Base-by-base conservation (phyloP, 1,140 invertebrate genomes). In the Macrosteles quadrilineatus region DNA sequence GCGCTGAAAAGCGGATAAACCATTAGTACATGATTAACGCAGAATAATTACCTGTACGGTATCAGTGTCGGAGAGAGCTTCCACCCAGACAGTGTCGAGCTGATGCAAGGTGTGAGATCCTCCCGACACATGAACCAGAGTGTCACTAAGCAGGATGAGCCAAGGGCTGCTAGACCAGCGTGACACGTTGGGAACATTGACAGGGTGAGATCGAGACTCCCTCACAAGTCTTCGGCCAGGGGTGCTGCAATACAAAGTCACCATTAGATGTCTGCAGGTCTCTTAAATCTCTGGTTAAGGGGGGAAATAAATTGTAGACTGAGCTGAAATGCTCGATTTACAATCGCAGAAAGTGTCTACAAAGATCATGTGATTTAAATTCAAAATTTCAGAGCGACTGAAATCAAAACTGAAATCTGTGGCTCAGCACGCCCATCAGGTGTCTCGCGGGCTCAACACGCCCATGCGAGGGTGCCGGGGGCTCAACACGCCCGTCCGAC, bases 51-150 rank as follows among this genome's bases (percentile, higher is more conserved):
- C 86, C 82, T 85, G 81, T 67, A 81, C 72, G 70, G 76, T 81
- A 73, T 87, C 83, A 43, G 81, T 80, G 70, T 87, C 86, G 11
- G 62, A 40, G 53, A 85, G 77, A 59, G 82, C 76, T 80, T 94
- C 91, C 1, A 95, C 85, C 94, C 94, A 96, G 43, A 95, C 76
- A 1, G 90, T 91, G 72, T 85, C 84, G 70, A 96, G 80, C 27
- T 87, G 85, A 82, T 92, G 87, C 2, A 87, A 74, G 72, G 82
- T 83, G 73, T 86, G 79, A 71, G 83, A 83, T 71, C 86, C 87
- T 55, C 90, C 87, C 69, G 81, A 84, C 12, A 90, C 82, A 75
- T 92, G 90, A 67, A 91, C 85, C 71, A 93, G 88, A 65, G 89
- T 81, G 80, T 93, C 90, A 45, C 85, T 90, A 57, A 93, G 85